phyloP scores from a whole-genome alignment of 37 sponge, comb jelly and placozoan species.

The Cliona cf. orientalis region DNA sequence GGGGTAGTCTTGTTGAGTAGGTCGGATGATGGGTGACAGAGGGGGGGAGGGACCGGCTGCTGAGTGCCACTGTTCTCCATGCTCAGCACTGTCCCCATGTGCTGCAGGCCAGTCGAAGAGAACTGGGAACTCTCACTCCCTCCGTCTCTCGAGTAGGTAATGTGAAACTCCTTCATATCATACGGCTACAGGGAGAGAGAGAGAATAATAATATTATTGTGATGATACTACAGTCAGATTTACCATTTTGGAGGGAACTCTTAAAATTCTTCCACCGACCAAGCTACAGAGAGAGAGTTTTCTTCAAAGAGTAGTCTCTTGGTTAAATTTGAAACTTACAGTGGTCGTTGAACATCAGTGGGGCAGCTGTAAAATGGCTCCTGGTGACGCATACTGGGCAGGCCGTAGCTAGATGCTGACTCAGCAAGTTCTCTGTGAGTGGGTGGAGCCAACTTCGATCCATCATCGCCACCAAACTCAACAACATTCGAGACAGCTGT shows the following conservation, averaged over 20 bases:
- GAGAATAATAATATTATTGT: not conserved
- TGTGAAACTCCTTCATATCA: slow-evolving; percentile 47
- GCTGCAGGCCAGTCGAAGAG: slow-evolving; percentile 23
- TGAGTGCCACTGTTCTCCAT: slow-evolving; percentile 18
- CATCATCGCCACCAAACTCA: no score
- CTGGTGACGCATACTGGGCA: slow-evolving; percentile 23
- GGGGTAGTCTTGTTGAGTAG: not conserved
- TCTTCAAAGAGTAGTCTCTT: not conserved
- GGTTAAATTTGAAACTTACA: slow-evolving; percentile 28
- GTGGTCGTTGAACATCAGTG: slow-evolving; percentile 56
- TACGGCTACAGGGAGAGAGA: slow-evolving; percentile 31
- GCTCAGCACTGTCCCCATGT: slow-evolving; percentile 37
- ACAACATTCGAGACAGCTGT: no score
- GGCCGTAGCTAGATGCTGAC: slow-evolving; percentile 6
- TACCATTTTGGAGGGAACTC: slow-evolving; percentile 45
- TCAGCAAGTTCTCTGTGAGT: slow-evolving; percentile 9
- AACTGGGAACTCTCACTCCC: not conserved
- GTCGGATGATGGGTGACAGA: slow-evolving; percentile 2
- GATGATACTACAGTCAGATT: not conserved
- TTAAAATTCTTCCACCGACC: not conserved
- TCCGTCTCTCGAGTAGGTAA: not conserved
- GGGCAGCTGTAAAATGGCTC: slow-evolving; percentile 63
- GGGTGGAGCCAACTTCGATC: no score
- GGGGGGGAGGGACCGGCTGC: slow-evolving; percentile 14
- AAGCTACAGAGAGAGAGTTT: no score